Conservation (phyloP, 1,140 invertebrate genomes). For the Agraylea sexmaculata region DNA sequence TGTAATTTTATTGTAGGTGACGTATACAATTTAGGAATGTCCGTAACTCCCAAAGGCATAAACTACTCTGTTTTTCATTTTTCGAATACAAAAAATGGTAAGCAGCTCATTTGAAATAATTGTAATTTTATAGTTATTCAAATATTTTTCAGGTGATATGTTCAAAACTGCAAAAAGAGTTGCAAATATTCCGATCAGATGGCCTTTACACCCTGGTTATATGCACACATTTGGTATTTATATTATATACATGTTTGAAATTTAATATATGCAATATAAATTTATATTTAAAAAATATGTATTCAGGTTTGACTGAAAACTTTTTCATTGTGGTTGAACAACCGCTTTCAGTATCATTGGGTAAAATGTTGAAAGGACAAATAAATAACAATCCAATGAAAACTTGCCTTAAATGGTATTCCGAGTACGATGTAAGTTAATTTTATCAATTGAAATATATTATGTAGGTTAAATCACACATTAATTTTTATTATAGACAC, state of each 20-base stretch:
- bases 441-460: constrained; percentile 3
- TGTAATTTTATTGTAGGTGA: constrained; percentile 33
- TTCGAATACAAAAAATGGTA: constrained; percentile 40
- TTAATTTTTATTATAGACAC: constrained; percentile 48
- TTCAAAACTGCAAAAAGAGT: constrained; percentile 58
- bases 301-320: constrained; percentile 57
- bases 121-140: too few relatives aligned
- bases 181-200: constrained; percentile 57
- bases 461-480: too few relatives aligned
- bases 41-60: constrained; percentile 51
- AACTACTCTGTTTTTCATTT: constrained; percentile 62
- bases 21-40: constrained; percentile 68
- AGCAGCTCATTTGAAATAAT: constrained; percentile 11
- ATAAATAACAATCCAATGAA: constrained; percentile 50
- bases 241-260: neutral
- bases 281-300: neutral
- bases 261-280: neutral
- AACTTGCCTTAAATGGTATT: constrained; percentile 57
- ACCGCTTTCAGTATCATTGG: constrained; percentile 58
- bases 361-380: constrained; percentile 43
- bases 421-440: constrained; percentile 49
- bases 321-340: constrained; percentile 79
- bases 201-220: constrained; percentile 66
- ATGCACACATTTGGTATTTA: constrained; percentile 76
- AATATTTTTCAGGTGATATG: constrained; percentile 48